phyloP scores from a whole-genome alignment of 2,113 vertebrate genomes.

The Ibidorhyncha struthersii region DNA sequence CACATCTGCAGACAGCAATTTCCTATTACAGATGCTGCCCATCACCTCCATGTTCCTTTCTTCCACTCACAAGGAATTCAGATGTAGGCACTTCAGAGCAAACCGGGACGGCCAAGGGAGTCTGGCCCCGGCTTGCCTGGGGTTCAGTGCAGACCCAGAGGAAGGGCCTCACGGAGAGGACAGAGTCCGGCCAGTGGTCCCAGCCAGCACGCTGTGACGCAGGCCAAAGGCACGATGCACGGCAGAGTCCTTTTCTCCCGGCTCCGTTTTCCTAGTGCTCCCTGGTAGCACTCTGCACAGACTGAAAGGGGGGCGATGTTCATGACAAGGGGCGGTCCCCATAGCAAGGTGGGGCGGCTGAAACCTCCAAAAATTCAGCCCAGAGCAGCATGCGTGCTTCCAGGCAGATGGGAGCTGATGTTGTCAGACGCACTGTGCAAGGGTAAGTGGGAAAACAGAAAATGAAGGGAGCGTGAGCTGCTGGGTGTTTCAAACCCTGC shows the following conservation, averaged over 20 bases:
- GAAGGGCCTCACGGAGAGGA: not conserved
- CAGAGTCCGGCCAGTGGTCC: not conserved
- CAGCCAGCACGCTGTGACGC: rapidly evolving
- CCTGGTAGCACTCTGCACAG: not conserved
- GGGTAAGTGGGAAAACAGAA: not conserved
- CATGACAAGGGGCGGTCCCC: not conserved
- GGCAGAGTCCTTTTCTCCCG: not conserved
- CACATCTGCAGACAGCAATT: slow-evolving; percentile 63
- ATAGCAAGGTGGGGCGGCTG: rapidly evolving
- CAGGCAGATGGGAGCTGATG: not conserved
- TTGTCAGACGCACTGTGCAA: not conserved
- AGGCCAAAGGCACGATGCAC: not conserved
- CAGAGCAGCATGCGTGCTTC: not conserved
- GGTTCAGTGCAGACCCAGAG: not conserved
- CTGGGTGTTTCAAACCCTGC: not conserved
- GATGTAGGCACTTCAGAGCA: slow-evolving; percentile 26
- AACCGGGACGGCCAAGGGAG: not conserved
- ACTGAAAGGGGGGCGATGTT: not conserved
- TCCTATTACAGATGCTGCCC: slow-evolving; percentile 65
- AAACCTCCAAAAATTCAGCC: not conserved
- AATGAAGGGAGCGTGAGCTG: not conserved
- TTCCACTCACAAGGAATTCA: slow-evolving; percentile 43
- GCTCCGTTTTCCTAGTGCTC: not conserved
- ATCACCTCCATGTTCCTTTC: slow-evolving; percentile 53
- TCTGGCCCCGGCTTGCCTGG: not conserved